Base-by-base conservation (phyloP, 2,113 vertebrate species). In the Vireo altiloquus region DNA sequence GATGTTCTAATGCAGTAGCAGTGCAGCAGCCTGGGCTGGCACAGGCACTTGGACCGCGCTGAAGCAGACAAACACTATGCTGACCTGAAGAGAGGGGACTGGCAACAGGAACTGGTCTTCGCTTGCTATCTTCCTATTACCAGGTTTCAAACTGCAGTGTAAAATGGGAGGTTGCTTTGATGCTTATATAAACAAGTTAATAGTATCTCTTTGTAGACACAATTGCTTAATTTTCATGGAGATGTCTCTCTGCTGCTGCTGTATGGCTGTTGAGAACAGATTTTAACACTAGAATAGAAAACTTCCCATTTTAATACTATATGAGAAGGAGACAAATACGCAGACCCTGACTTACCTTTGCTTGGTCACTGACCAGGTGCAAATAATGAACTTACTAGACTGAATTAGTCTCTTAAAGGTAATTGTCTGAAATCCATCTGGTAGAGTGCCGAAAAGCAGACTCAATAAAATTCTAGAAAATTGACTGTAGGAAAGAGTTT, bases 341-440 rank as follows among this genome's bases (percentile, higher is more conserved):
- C 15, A 39, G 35, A 27, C 40, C 31, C 27, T 25, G 44, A 33
- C 47, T 92, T 88, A 70, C 61, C 52, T 68, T 94, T 64, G 40
- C 22, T 69, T 95, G 49, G 69, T 94, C 15, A 1, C 56, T 92
- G 83, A 91, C 80, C 44, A 72, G 77, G 77, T 3, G 5, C 83
- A 85, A 92, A 65, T 89, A 92, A 91, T 76, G 50, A 82, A 76
- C n/a, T 95, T 94, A 57, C 3, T 92, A 92, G 83, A 82, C 74
- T 60, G 54, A 87, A 89, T 94, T 92, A 91, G 69, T 89, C 66
- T 86, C 80, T 81, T 87, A 35, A 82, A 95, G 74, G 78, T 76
- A 92, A 60, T 84, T 37, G 37, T 92, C 56, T 94, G 74, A 89
- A 95, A 95, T 95, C 81, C n/a, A 20, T 82, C 89, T 91, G 74